Evolutionary conservation across 2,888 invertebrate genomes (phyloP), one percentile per base, ranked within the genome.

Genomic region (Erebia epiphron): DNA sequence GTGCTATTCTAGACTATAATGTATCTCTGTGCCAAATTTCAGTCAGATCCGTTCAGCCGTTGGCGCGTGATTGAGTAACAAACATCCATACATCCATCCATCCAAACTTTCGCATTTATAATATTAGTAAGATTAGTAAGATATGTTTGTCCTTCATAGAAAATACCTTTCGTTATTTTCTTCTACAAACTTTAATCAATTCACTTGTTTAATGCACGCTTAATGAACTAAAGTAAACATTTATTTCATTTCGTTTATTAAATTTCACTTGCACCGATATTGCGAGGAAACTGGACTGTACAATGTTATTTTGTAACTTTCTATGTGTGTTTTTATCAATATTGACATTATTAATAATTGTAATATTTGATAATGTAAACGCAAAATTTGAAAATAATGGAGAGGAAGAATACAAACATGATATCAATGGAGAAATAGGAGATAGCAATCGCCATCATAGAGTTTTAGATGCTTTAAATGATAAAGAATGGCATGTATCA

Each of bases 401-500:
- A 13, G 35, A 14, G 4, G 35, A 35, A 49, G 46, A 35, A 18
- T 14, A 57, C 10, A 16, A 5, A 9, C 14, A 18, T 18, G 18
- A 54, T 10, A 8, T 18, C 3, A 54, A 10, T 5, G 58, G 21
- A 14, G 26, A 46, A 26, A 26, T 43, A 21, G 26, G 1, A 2
- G 1, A 72, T 10, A 61, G 43, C 14, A 50, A 67, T 2, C 57
- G 5, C 2, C 69, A 78, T 2, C 81, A 84, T 75, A 80, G 84
- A 62, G 83, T 84, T 63, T 2, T 81, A 8, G 80, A 85, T 11
- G 79, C 83, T 16, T 41, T 84, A 11, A 72, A 81, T 9, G 84
- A 86, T 26, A 70, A 79, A 10, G 82, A 88, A 16, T 89, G 88
- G 87, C 85, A 87, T 26, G 73, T 87, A 1, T 78, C 85, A 1